phyloP scores from a whole-genome alignment of 2,797 vertebrate species.

The Catamblyrhynchus diadema region DNA sequence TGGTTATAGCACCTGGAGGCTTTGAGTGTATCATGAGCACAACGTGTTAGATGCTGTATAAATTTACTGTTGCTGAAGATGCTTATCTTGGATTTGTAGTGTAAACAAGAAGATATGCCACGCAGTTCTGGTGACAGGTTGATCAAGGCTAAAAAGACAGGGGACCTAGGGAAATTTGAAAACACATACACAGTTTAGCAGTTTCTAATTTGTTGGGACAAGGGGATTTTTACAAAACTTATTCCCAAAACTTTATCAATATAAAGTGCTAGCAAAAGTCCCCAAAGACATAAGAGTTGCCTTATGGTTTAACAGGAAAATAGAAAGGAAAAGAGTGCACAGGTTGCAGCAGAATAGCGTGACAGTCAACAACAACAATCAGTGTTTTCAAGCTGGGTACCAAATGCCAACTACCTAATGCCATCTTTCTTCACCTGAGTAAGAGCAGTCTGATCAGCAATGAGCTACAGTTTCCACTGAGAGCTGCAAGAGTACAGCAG shows the following conservation, averaged over 20 bases:
- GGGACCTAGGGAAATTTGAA: neutral
- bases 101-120: neutral
- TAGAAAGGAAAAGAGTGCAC: neutral
- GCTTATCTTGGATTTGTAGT: conserved; percentile 20
- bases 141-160: neutral
- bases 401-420: neutral
- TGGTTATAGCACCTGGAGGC: neutral
- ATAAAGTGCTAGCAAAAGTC: neutral
- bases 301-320: neutral
- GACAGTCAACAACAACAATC: neutral
- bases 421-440: neutral
- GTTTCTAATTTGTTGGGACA: neutral
- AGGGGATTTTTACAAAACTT: neutral
- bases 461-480: neutral
- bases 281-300: neutral
- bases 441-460: neutral
- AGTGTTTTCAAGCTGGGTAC: neutral
- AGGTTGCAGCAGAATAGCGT: neutral
- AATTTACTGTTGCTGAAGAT: neutral
- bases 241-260: neutral
- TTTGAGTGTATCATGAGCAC: neutral
- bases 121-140: neutral
- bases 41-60: neutral
- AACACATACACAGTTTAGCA: neutral
- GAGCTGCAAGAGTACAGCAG: neutral